These are phyloP conservation scores for Orussus abietinus DNA, from an alignment of 1,140 invertebrate species.

Conservation along the genomic window DNA sequence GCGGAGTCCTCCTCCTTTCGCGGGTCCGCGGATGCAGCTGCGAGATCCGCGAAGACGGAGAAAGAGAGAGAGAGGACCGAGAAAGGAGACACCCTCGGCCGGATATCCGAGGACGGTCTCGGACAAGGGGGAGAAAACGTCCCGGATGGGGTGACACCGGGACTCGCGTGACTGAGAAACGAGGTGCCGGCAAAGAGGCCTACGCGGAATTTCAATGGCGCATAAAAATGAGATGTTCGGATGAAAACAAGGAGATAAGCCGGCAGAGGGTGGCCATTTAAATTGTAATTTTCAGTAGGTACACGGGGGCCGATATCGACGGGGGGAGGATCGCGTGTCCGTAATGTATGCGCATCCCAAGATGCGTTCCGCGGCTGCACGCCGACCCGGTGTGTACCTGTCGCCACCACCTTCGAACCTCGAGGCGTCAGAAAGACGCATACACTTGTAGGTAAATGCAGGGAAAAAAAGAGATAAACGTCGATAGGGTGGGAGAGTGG, in stretches of 20 bases:
- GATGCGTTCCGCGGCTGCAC: conserved; percentile 42
- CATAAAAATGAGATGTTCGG: conserved; percentile 54
- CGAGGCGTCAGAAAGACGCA: conserved; percentile 16
- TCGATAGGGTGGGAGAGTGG: not conserved
- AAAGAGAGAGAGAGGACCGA: conserved; percentile 16
- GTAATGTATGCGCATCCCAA: conserved; percentile 52
- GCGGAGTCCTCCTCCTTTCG: too few relatives aligned
- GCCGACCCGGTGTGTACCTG: conserved; percentile 28
- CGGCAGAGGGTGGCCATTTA: conserved; percentile 42
- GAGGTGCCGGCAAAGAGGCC: conserved; percentile 22
- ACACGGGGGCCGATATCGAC: conserved; percentile 24
- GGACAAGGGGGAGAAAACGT: not conserved
- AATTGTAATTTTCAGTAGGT: conserved; percentile 52
- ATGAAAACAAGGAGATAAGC: conserved; percentile 51
- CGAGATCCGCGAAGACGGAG: not conserved
- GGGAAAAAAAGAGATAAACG: not conserved
- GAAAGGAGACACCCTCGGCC: conserved; percentile 24
- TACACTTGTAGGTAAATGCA: conserved; percentile 13
- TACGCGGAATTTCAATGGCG: conserved; percentile 48
- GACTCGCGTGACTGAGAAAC: conserved; percentile 10
- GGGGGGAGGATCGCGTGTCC: conserved; percentile 43
- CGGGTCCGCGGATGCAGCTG: conserved; percentile 11
- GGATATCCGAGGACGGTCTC: conserved; percentile 27
- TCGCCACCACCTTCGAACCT: conserved; percentile 20
- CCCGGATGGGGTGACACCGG: too few relatives aligned